Percentiles rank a stretch among this genome's conserved stretches.
phyloP scores from a whole-genome alignment of 2,113 vertebrate species.

The Siniperca chuatsi region DNA sequence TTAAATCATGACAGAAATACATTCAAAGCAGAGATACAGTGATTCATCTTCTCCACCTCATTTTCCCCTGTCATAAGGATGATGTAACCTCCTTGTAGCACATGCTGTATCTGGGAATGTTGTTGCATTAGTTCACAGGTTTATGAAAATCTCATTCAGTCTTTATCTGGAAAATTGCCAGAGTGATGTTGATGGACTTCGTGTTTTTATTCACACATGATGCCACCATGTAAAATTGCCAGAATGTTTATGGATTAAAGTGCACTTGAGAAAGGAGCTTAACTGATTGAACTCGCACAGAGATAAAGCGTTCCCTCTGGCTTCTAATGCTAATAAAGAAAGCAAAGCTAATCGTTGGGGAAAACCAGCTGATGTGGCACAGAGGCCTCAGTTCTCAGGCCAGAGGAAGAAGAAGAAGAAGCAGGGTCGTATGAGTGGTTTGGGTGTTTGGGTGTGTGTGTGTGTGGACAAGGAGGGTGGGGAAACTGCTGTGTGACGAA shows the following conservation, averaged over 20 bases:
- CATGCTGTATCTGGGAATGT: background rate
- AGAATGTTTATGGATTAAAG: conserved; percentile 37
- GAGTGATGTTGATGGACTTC: conserved; percentile 8
- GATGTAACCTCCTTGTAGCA: conserved; percentile 30
- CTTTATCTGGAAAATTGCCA: conserved; percentile 34
- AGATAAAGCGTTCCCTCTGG: conserved; percentile 11
- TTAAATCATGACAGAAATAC: conserved; percentile 28
- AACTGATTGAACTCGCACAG: conserved; percentile 32
- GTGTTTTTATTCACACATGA: conserved; percentile 2
- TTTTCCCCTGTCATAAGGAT: conserved; percentile 11
- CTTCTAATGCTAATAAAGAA: conserved; percentile 24
- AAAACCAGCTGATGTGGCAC: background rate
- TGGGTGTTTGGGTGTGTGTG: conserved; percentile 18
- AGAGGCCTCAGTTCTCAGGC: conserved; percentile 19
- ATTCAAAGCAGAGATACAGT: conserved; percentile 39
- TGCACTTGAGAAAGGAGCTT: conserved; percentile 49
- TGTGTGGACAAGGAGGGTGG: conserved; percentile 19
- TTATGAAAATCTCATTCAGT: conserved; percentile 37
- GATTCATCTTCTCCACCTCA: conserved; percentile 24
- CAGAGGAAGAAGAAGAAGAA: background rate
- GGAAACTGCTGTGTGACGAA: conserved; percentile 38
- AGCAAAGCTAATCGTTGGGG: conserved; percentile 21
- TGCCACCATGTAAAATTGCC: conserved; percentile 19
- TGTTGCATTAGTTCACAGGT: conserved; percentile 1
- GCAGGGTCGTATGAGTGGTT: conserved; percentile 12